These are phyloP conservation scores for Ephialtes manifestator DNA, from an alignment of 2,888 invertebrate genomes.

Conservation along the genomic window DNA sequence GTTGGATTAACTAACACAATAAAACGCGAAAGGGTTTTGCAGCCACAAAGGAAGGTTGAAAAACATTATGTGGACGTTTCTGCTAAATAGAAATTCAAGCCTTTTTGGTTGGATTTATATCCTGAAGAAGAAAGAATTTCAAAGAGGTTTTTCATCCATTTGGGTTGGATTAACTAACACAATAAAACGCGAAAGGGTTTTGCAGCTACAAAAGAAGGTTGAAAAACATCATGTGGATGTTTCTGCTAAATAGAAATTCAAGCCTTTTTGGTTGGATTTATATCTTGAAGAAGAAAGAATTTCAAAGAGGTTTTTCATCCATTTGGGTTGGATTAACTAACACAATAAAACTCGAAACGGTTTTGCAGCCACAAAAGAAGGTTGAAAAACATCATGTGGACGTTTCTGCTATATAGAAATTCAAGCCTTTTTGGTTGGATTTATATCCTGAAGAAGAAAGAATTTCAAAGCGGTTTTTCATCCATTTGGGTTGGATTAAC, in stretches of 20 bases:
- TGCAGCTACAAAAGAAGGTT: background rate
- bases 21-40: background rate
- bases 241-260: background rate
- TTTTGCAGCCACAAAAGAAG: background rate
- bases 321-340: too few species aligned
- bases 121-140: too few species aligned
- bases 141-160: too few species aligned
- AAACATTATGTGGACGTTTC: background rate
- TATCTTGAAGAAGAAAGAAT: too few species aligned
- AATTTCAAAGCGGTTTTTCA: too few species aligned
- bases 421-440: background rate
- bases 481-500: too few species aligned
- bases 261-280: background rate
- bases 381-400: background rate
- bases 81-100: background rate
- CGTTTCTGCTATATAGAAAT: background rate
- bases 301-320: too few species aligned
- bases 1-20: too few species aligned
- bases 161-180: too few species aligned
- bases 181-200: background rate
- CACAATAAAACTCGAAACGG: background rate
- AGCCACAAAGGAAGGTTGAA: background rate
- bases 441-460: background rate
- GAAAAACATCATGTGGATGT: background rate
- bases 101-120: background rate